Base-by-base conservation (phyloP, 2,797 vertebrate genomes). In the Mus spretus region DNA sequence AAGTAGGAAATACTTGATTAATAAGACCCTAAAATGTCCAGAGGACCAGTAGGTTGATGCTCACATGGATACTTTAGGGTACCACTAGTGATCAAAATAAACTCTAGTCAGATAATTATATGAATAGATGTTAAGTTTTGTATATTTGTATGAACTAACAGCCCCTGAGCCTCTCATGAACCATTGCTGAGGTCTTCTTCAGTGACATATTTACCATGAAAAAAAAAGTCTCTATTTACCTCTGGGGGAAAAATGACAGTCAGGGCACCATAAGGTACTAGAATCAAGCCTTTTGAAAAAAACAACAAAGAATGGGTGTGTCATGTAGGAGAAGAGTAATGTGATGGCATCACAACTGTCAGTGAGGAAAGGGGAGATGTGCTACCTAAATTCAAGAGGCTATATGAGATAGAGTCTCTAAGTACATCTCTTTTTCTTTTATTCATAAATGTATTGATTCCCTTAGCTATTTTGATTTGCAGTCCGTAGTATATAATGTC, bases 231-330 rank as follows among this genome's bases (percentile, higher is more conserved):
- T 85, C 57, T 67, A 83, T 65, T 90, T 89, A 85, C 26, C 34
- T 85, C 31, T 88, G 10, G 59, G 70, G 19, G 40, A 75, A 74
- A 13, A 63, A 44, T n/a, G 22, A 28, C 14, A 59, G 61, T 24
- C 20, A 61, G 59, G n/a, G 20, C 44, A 44, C 40, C 59, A 67
- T 57, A 88, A 79, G 8, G 55, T n/a, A 50, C 47, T 40, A 57
- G 13, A n/a, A 78, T 59, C 0, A 13, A 40, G 34, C 8, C 37
- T 96, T 95, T 59, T 91, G 19, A 89, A 31, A 89, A 97, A 95
- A 67, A 6, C 7, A 37, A 15, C 37, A 53, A 55, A 2, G 57
- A 37, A 4, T 78, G 5, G 1, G 28, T 26, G 65, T 12, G 7
- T 40, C 40, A 53, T 24, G 13, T 28, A 19, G n/a, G 15, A 91